These are phyloP conservation scores for Biston betularia DNA, from an alignment of 2,888 invertebrate species.

Conservation along the genomic window DNA sequence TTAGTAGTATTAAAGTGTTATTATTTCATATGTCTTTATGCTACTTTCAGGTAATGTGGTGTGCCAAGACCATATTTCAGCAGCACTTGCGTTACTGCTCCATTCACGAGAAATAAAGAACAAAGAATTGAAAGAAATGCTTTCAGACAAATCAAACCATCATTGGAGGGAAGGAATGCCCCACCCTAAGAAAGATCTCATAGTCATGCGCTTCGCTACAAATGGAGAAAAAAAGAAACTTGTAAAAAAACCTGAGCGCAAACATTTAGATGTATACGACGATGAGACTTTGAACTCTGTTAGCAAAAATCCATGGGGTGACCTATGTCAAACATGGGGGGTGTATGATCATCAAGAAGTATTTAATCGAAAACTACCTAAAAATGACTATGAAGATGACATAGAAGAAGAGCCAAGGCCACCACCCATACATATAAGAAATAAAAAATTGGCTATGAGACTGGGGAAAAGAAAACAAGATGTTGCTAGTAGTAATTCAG, in stretches of 20 bases:
- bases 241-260: constrained; percentile 73
- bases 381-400: constrained; percentile 63
- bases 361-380: constrained; percentile 68
- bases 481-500: constrained; percentile 56
- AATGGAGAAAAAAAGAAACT: constrained; percentile 90
- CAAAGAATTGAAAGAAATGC: constrained; percentile 70
- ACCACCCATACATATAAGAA: constrained; percentile 64
- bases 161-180: constrained; percentile 91
- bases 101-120: constrained; percentile 83
- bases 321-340: constrained; percentile 90
- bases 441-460: constrained; percentile 73
- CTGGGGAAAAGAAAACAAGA: constrained; percentile 69
- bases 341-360: constrained; percentile 87
- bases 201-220: constrained; percentile 91
- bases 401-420: constrained; percentile 54
- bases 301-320: constrained; percentile 91
- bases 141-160: constrained; percentile 86
- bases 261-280: constrained; percentile 55
- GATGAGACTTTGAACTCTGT: constrained; percentile 61
- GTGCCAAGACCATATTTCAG: constrained; percentile 87
- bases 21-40: constrained; percentile 3
- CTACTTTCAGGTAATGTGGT: constrained; percentile 87
- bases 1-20: background rate
- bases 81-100: constrained; percentile 86
- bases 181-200: constrained; percentile 88